A percentile compares a stretch with the other conserved stretches of the same genome.
Conservation (phyloP, 2,113 vertebrate genomes). For the Corythaeola cristata region DNA sequence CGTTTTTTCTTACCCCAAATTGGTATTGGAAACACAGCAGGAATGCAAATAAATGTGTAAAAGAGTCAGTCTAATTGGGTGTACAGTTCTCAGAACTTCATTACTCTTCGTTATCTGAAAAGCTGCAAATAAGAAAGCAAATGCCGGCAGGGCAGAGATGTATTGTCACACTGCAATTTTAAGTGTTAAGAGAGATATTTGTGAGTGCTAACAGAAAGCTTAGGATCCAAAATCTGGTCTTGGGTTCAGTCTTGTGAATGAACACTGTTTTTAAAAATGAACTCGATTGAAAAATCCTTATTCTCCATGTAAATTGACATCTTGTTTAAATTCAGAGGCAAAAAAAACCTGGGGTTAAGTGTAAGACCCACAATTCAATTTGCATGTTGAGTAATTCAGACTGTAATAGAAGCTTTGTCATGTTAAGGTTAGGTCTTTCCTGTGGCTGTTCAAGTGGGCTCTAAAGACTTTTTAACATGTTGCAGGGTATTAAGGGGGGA, state of each 20-base stretch:
- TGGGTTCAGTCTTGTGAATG: background rate
- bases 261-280: background rate
- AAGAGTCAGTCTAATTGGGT: background rate
- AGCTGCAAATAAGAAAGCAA: background rate
- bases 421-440: constrained; percentile 64
- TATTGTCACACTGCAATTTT: background rate
- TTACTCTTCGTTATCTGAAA: constrained; percentile 17
- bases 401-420: constrained; percentile 48
- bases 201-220: background rate
- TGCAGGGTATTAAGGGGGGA: constrained; percentile 54
- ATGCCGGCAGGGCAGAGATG: background rate
- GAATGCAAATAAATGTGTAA: background rate
- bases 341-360: background rate
- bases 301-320: constrained; percentile 19
- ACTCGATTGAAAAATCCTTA: background rate
- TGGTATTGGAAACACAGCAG: background rate
- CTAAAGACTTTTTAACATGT: constrained; percentile 43
- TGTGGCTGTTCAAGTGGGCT: constrained; percentile 59
- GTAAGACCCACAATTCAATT: constrained; percentile 40
- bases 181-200: background rate
- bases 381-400: constrained; percentile 53
- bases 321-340: constrained; percentile 37
- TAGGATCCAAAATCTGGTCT: background rate
- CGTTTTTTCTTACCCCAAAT: background rate
- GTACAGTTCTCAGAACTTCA: constrained; percentile 1